Conservation (phyloP, 1,140 invertebrate species). For the Zaprionus kolodkinae region DNA sequence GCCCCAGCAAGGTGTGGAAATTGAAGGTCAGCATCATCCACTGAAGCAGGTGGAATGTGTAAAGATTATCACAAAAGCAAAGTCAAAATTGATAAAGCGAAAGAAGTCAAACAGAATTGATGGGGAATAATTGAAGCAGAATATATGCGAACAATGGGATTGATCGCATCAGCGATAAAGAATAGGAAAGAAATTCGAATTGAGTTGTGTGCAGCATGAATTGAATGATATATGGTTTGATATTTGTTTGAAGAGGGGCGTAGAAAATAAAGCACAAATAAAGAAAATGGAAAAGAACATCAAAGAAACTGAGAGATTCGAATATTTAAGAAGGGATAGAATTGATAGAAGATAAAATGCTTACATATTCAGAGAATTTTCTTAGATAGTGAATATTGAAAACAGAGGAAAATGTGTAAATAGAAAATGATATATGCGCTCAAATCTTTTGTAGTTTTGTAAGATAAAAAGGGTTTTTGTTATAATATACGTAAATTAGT, state of each 20-base stretch:
- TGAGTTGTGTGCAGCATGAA: conserved; percentile 22
- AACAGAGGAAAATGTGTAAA: neutral
- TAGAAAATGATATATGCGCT: too few relatives aligned
- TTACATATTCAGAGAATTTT: neutral
- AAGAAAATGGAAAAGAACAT: neutral
- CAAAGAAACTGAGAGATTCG: neutral
- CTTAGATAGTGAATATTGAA: too few relatives aligned
- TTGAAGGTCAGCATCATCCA: conserved; percentile 32
- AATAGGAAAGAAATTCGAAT: neutral
- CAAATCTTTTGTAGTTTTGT: too few relatives aligned
- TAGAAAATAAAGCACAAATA: neutral
- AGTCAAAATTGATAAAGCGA: conserved; percentile 20
- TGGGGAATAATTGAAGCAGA: conserved; percentile 44
- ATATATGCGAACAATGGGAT: conserved; percentile 33
- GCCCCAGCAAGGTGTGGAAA: conserved; percentile 26
- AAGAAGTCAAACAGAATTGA: conserved; percentile 32
- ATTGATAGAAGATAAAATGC: neutral
- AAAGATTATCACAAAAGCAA: conserved; percentile 15
- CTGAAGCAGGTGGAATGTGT: conserved; percentile 33
- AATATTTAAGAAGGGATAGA: neutral
- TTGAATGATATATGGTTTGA: conserved; percentile 27
- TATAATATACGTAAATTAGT: too few relatives aligned
- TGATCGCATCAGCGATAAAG: conserved; percentile 32
- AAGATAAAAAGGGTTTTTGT: too few relatives aligned
- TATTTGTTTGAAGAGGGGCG: neutral